A percentile compares a stretch with the other conserved stretches of the same genome.
Conservation (phyloP, 2,888 invertebrate species). For the Toxonevra muliebris region DNA sequence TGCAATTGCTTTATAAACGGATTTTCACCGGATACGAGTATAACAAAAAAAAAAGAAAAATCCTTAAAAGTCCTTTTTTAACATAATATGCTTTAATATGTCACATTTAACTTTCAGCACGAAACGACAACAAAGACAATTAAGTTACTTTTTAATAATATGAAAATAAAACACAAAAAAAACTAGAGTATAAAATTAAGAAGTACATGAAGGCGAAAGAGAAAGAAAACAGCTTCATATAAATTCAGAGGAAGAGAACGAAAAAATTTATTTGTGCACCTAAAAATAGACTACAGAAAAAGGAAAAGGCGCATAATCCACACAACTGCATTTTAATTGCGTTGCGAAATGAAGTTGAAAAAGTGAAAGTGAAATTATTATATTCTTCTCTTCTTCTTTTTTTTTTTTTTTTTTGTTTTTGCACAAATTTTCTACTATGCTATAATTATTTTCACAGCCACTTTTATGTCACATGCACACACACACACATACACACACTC, state of each 20-base stretch:
- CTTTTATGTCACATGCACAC: constrained; percentile 6
- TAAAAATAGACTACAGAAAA: constrained; percentile 29
- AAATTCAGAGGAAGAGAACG: constrained; percentile 8
- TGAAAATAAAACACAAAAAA: too few relatives aligned
- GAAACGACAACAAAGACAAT: too few relatives aligned
- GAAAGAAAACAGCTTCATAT: constrained; percentile 36
- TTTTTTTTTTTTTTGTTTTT: too few relatives aligned
- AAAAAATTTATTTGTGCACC: constrained; percentile 15
- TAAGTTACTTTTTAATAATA: too few relatives aligned
- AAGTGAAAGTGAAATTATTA: constrained; percentile 58
- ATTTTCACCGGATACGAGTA: too few relatives aligned
- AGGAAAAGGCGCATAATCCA: constrained; percentile 8
- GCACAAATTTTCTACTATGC: not conserved
- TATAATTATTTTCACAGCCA: constrained; percentile 48
- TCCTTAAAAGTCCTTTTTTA: too few relatives aligned
- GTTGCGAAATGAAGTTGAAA: constrained; percentile 40
- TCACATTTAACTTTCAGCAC: too few relatives aligned
- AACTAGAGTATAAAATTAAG: not conserved
- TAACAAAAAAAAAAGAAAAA: too few relatives aligned
- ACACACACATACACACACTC: not conserved
- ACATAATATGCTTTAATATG: too few relatives aligned
- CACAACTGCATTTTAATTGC: constrained; percentile 47
- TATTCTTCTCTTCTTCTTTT: too few relatives aligned
- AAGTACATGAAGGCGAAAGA: constrained; percentile 44
- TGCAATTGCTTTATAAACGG: too few relatives aligned